Percentiles rank a stretch among this genome's conserved stretches.
Conservation (phyloP, 2,888 invertebrate genomes). For the Pollenia labialis region DNA sequence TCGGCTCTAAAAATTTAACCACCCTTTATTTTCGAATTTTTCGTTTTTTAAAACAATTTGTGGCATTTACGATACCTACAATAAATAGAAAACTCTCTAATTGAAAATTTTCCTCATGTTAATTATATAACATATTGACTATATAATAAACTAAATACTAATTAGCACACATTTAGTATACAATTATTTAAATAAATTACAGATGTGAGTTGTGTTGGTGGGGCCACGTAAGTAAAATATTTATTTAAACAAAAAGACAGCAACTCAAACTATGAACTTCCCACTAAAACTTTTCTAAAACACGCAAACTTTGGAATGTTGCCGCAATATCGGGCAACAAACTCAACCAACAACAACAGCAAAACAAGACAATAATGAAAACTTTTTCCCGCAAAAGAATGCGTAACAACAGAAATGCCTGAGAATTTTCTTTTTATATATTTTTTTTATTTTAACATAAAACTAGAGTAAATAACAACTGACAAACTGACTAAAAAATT, state of each 20-base stretch:
- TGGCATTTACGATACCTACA: too few species aligned
- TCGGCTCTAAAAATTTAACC: too few species aligned
- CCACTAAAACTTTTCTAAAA: constrained; percentile 55
- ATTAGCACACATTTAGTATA: constrained; percentile 44
- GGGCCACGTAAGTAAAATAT: neutral
- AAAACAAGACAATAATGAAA: constrained; percentile 35
- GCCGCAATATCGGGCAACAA: constrained; percentile 9
- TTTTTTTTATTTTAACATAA: constrained; percentile 23
- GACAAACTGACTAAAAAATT: neutral
- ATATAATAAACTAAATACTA: constrained; percentile 11
- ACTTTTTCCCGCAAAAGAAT: constrained; percentile 64
- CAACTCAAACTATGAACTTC: constrained; percentile 16
- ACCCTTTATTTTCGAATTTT: too few species aligned
- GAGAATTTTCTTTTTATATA: constrained; percentile 52
- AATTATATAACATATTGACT: too few species aligned
- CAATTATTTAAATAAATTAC: constrained; percentile 18
- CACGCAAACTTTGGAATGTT: constrained; percentile 71
- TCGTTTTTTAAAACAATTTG: too few species aligned
- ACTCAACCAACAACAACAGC: neutral
- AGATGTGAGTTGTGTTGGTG: neutral
- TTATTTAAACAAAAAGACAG: constrained; percentile 13
- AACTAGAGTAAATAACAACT: constrained; percentile 31
- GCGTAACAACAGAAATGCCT: constrained; percentile 60
- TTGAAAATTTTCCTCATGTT: too few species aligned
- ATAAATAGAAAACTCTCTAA: too few species aligned